These are phyloP conservation scores for Elaphurus davidianus DNA, from an alignment of 2,113 vertebrate genomes.

Conservation along the genomic window DNA sequence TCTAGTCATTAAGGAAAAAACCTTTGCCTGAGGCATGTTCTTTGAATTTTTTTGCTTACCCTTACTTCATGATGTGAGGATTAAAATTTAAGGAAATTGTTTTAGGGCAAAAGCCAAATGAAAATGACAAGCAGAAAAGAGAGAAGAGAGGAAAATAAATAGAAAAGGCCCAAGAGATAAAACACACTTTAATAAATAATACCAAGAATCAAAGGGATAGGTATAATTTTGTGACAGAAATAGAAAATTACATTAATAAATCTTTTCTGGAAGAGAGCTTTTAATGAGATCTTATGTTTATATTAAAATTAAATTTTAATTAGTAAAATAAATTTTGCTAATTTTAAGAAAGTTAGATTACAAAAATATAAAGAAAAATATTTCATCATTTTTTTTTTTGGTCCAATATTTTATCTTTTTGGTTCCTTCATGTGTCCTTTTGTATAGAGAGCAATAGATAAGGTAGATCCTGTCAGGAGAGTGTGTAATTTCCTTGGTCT, in stretches of 20 bases:
- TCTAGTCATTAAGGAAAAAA: conserved; percentile 47
- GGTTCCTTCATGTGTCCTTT: not conserved
- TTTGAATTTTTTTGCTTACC: conserved; percentile 20
- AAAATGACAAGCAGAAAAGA: not conserved
- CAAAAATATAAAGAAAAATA: not conserved
- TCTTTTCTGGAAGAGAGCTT: not conserved
- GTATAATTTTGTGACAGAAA: not conserved
- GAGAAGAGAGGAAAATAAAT: not conserved
- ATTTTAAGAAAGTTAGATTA: conserved; percentile 14
- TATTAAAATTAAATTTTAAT: conserved; percentile 58
- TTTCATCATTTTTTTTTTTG: not conserved
- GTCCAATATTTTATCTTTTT: not conserved
- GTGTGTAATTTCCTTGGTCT: not conserved
- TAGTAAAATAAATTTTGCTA: conserved; percentile 42
- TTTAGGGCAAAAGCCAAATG: conserved; percentile 44
- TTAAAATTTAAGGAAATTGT: conserved; percentile 58
- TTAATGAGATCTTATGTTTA: conserved; percentile 24
- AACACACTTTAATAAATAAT: not conserved
- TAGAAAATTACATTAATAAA: not conserved
- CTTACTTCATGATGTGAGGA: not conserved
- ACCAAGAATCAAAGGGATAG: not conserved
- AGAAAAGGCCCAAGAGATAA: not conserved
- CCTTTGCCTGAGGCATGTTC: conserved; percentile 7
- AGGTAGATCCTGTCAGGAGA: not conserved
- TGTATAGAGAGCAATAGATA: not conserved